Base-by-base conservation (phyloP, 2,888 invertebrate species). In the Xylocampa areola region DNA sequence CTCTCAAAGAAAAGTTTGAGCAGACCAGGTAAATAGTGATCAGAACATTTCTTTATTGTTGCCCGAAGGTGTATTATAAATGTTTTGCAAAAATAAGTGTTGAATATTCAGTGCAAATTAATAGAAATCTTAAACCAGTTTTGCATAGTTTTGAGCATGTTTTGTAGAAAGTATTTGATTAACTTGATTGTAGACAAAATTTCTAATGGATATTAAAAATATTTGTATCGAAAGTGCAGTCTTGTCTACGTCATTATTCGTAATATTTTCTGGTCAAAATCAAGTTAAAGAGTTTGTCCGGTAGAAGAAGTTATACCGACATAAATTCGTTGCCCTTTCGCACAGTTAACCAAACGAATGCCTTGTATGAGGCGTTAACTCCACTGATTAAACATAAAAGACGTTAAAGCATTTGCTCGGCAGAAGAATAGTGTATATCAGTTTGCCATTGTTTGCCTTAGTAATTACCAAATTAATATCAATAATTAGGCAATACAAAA, bases 1-100 rank as follows among this genome's bases (percentile, higher is more conserved):
- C 84, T 57, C 70, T 93, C 21, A 93, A 90, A 76, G 90, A 92
- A 44, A 87, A 88, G 73, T 94, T 94, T 79, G 93, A 94, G 70
- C 58, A 82, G 59, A 62, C 82, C 55, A 93, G 93, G 92, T 93
- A 91, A 84, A 4, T 47, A 10, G 8, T 17, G 19, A 8, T 33
- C 27, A 16, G 4, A 7, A 43, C 16, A 0, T 11, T 41, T 0
- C 0, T 14, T 27, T 40, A 6, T 16, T 2, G 4, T 17, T 19
- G 7, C 5, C 16, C 2, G 13, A 33, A 32, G 7, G n/a, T 2
- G 10, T 3, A 14, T 11, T 10, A 4, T 0, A 16, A 1, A 1
- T 11, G 10, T 29, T 10, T 29, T 25, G 7, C 6, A 13, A 2
- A 30, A 57, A 14, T 11, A 43, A 30, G 17, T 13, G 5, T n/a